Percentiles rank a stretch among this genome's conserved stretches.
These are phyloP conservation scores for Mantis religiosa DNA, from an alignment of 2,888 invertebrate species.

Conservation along the genomic window DNA sequence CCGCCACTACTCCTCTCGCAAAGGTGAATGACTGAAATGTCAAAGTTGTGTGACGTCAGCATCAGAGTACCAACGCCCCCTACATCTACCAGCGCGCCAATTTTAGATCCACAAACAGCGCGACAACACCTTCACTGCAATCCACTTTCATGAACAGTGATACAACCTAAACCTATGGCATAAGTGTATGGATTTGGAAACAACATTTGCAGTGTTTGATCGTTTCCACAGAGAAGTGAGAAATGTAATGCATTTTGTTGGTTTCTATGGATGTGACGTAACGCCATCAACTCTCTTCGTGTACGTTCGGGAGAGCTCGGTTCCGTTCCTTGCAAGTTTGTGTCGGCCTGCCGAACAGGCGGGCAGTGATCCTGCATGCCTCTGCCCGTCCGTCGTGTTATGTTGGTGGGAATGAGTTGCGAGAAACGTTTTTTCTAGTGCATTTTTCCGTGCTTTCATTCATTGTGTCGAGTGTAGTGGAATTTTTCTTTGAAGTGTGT, in stretches of 20 bases:
- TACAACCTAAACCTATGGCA: background rate
- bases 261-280: constrained; percentile 20
- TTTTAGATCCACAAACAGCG: background rate
- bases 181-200: background rate
- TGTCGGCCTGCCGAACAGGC: constrained; percentile 19
- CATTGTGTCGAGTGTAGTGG: background rate
- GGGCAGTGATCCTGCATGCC: constrained; percentile 31
- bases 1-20: background rate
- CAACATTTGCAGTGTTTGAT: background rate
- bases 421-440: background rate
- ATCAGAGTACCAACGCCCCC: constrained; percentile 10
- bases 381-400: constrained; percentile 16
- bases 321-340: constrained; percentile 9
- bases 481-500: constrained; percentile 12
- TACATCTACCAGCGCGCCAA: background rate
- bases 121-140: background rate
- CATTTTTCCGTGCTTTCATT: constrained; percentile 9
- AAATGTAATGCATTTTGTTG: background rate
- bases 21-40: constrained; percentile 32
- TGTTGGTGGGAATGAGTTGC: background rate
- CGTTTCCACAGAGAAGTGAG: background rate
- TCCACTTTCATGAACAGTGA: background rate
- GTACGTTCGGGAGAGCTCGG: constrained; percentile 24
- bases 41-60: constrained; percentile 28
- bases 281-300: constrained; percentile 16